These are phyloP conservation scores for Xylophagus ater DNA, from an alignment of 2,888 invertebrate species.

Conservation along the genomic window DNA sequence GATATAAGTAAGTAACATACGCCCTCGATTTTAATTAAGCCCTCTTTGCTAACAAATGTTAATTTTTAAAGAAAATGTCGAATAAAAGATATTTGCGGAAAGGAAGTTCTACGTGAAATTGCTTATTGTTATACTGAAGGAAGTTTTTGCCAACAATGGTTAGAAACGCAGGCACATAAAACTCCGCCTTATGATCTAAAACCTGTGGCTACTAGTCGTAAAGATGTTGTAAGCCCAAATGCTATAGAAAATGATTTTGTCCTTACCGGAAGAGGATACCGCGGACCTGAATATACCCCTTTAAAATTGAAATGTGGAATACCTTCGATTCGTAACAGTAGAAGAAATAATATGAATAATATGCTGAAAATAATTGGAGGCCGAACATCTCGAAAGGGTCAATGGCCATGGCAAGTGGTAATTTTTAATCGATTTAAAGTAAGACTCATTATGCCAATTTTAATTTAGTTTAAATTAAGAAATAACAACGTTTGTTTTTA, in stretches of 20 bases:
- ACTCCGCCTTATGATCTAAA: conserved; percentile 28
- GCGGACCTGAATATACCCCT: conserved; percentile 36
- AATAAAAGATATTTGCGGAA: conserved; percentile 61
- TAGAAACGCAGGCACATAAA: conserved; percentile 37
- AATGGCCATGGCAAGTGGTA: conserved; percentile 94
- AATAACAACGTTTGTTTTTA: not conserved
- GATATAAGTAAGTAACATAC: conserved; percentile 50
- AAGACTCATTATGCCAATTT: conserved; percentile 15
- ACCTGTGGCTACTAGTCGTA: conserved; percentile 25
- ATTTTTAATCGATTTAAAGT: conserved; percentile 75
- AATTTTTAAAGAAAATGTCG: conserved; percentile 52
- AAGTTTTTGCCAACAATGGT: conserved; percentile 68
- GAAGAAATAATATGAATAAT: conserved; percentile 38
- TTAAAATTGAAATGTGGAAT: conserved; percentile 39
- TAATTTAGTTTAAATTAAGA: not conserved
- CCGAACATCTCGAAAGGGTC: conserved; percentile 61
- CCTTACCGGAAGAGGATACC: conserved; percentile 34
- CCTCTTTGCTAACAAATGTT: too few species aligned
- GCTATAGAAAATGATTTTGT: conserved; percentile 31
- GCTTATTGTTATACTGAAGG: conserved; percentile 78
- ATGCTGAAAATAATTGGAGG: conserved; percentile 83
- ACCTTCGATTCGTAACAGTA: conserved; percentile 26
- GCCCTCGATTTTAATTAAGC: conserved; percentile 4
- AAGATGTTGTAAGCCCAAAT: conserved; percentile 26
- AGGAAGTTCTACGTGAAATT: conserved; percentile 66